A percentile compares a stretch with the other conserved stretches of the same genome.
These are phyloP conservation scores for Neocrepidodera transversa DNA, from an alignment of 2,888 invertebrate genomes.

Conservation along the genomic window DNA sequence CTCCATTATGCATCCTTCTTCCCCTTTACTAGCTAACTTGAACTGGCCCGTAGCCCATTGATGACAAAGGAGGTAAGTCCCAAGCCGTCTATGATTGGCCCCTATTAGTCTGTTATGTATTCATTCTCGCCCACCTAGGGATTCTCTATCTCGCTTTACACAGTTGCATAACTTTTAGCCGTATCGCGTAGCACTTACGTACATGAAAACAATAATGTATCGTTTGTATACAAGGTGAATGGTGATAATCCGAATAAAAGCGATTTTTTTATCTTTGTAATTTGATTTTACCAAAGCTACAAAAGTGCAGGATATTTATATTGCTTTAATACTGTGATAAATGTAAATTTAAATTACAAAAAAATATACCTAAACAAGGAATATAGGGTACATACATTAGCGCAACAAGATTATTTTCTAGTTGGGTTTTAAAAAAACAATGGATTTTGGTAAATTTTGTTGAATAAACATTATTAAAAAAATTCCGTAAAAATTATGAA, in stretches of 20 bases:
- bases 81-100: slow-evolving; percentile 70
- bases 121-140: slow-evolving; percentile 54
- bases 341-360: no score
- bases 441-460: no score
- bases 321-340: no score
- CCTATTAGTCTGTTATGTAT: slow-evolving; percentile 55
- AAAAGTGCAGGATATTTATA: no score
- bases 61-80: slow-evolving; percentile 67
- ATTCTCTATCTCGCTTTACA: slow-evolving; percentile 49
- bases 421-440: no score
- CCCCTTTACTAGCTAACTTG: slow-evolving; percentile 60
- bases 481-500: no score
- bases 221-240: slow-evolving; percentile 29
- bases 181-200: slow-evolving; percentile 37
- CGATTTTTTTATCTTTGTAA: no score
- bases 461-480: no score
- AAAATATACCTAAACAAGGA: no score
- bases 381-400: no score
- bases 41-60: slow-evolving; percentile 73
- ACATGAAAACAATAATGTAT: slow-evolving; percentile 30
- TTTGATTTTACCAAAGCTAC: no score
- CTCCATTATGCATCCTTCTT: slow-evolving; percentile 26
- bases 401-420: no score
- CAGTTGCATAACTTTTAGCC: slow-evolving; percentile 51
- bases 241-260: slow-evolving; percentile 12